These are phyloP conservation scores for Novumbra hubbsi DNA, from an alignment of 2,797 vertebrate genomes.

Conservation along the genomic window DNA sequence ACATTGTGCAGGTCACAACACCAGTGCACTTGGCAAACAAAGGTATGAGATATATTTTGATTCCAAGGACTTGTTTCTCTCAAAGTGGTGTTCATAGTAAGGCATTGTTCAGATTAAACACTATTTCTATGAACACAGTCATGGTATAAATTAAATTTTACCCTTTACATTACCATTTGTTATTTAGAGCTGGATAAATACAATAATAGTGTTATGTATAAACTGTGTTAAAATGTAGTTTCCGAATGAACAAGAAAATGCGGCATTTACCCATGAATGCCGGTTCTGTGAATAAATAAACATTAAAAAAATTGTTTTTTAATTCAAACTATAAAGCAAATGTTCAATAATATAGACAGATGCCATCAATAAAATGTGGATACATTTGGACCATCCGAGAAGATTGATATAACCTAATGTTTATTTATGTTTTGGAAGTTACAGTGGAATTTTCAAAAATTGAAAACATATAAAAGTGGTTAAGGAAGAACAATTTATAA, in stretches of 20 bases:
- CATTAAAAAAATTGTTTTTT: too few species aligned
- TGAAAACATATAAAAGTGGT: slow-evolving; percentile 88
- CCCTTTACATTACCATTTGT: background rate
- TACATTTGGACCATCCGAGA: background rate
- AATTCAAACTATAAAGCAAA: too few species aligned
- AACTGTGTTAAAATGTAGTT: too few species aligned
- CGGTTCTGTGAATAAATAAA: too few species aligned
- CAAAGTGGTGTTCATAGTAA: background rate
- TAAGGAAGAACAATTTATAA: slow-evolving; percentile 82
- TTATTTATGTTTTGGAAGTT: slow-evolving; percentile 86
- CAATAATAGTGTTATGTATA: too few species aligned
- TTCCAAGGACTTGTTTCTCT: background rate
- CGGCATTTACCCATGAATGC: too few species aligned
- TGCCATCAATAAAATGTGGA: background rate
- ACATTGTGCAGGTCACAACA: background rate
- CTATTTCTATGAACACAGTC: background rate
- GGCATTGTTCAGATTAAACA: background rate
- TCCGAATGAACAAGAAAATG: too few species aligned
- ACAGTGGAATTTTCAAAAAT: slow-evolving; percentile 84
- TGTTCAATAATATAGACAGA: too few species aligned
- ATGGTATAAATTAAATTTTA: background rate
- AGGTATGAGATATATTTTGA: background rate
- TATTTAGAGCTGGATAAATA: too few species aligned
- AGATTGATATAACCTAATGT: slow-evolving; percentile 68
- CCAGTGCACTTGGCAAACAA: background rate